Percentiles rank a stretch among this genome's conserved stretches.
phyloP scores from a whole-genome alignment of 2,797 vertebrate species.

The Aphelocoma californica region DNA sequence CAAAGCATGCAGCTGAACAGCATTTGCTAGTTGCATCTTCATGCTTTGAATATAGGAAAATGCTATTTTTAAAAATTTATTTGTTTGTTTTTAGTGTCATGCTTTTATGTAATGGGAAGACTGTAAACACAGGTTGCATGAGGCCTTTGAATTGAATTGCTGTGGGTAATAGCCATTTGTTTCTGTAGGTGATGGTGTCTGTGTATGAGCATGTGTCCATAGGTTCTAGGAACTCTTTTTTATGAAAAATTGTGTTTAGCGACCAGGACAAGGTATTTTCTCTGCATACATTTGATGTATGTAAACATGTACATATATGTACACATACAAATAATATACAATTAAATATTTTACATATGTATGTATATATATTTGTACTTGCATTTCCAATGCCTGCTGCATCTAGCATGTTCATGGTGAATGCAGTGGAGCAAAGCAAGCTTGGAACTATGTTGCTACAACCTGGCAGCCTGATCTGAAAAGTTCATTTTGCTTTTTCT shows the following conservation, averaged over 20 bases:
- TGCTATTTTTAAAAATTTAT: fast-evolving
- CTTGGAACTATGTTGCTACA: neutral
- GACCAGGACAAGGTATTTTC: neutral
- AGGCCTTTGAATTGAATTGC: neutral
- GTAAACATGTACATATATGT: neutral
- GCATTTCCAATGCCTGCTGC: neutral
- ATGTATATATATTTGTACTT: neutral
- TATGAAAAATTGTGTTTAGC: neutral
- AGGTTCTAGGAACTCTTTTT: neutral
- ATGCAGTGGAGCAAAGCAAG: neutral
- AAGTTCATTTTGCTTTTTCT: neutral
- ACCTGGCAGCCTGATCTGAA: neutral
- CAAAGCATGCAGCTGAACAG: neutral
- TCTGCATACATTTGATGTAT: fast-evolving
- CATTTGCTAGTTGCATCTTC: neutral
- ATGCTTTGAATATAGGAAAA: neutral
- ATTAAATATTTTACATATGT: neutral
- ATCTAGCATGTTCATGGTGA: neutral
- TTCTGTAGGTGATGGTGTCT: neutral
- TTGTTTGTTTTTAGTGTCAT: neutral
- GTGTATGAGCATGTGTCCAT: neutral
- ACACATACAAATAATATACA: neutral
- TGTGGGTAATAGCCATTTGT: neutral
- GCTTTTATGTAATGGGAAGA: neutral
- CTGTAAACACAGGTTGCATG: neutral